Evolutionary conservation across 2,888 invertebrate species (phyloP).

Genomic region (Synergus itoensis): DNA sequence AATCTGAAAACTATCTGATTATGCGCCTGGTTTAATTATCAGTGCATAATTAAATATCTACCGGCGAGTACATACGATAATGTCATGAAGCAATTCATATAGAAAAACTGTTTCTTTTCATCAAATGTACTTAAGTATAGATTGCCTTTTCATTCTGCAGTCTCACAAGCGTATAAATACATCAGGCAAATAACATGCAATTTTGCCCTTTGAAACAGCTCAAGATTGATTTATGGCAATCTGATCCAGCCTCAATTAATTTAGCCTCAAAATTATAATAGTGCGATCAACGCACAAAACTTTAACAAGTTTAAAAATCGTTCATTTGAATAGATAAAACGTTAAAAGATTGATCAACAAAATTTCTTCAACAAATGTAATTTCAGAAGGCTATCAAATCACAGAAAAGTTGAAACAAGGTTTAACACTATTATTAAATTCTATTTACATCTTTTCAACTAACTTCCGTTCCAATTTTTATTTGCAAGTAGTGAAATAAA

Average conservation of each 20-base stretch:
- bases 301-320: background rate
- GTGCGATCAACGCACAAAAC: background rate
- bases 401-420: conserved; percentile 1
- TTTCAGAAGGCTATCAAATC: background rate
- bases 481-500: background rate
- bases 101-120: background rate
- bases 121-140: background rate
- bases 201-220: conserved; percentile 3
- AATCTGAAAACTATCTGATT: background rate
- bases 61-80: background rate
- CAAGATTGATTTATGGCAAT: background rate
- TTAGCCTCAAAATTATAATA: background rate
- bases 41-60: background rate
- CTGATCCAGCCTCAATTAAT: background rate
- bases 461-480: background rate
- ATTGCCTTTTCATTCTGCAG: conserved; percentile 12
- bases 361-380: background rate
- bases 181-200: conserved; percentile 1
- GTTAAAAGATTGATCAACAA: background rate
- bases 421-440: conserved; percentile 1
- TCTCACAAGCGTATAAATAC: conserved; percentile 12
- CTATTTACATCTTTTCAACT: background rate
- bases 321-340: background rate
- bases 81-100: background rate
- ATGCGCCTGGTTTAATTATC: background rate